A percentile compares a stretch with the other conserved stretches of the same genome.
Conservation (phyloP, 1,140 invertebrate species). For the Hyles vespertilio region DNA sequence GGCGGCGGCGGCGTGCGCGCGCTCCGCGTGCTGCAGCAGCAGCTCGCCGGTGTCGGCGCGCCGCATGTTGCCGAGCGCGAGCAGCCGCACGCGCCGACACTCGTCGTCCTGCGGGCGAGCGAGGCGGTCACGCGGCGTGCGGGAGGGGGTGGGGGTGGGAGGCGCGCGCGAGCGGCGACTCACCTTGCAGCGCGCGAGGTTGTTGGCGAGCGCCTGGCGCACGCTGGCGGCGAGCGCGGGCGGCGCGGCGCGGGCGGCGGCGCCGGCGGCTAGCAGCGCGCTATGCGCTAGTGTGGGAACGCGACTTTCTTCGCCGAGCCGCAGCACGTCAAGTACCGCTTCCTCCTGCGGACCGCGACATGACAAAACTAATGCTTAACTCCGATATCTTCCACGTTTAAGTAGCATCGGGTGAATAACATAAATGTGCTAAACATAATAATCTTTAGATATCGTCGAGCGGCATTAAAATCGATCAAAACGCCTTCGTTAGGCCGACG, state of each 20-base stretch:
- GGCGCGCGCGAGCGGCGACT: not conserved
- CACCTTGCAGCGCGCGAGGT: slow-evolving; percentile 26
- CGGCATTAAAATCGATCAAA: no score
- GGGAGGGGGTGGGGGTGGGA: not conserved
- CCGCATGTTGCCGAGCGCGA: slow-evolving; percentile 41
- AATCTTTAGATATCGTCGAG: no score
- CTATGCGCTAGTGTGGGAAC: slow-evolving; percentile 8
- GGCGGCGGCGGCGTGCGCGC: slow-evolving; percentile 8
- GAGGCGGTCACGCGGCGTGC: no score
- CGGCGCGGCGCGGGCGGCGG: slow-evolving; percentile 6
- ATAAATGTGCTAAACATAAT: no score
- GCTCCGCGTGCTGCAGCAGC: slow-evolving; percentile 32
- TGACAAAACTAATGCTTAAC: no score
- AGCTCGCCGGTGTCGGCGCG: slow-evolving; percentile 29
- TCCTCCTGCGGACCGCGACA: not conserved
- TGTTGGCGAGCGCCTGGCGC: slow-evolving; percentile 13
- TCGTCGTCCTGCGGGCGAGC: slow-evolving; percentile 25
- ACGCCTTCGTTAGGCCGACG: no score
- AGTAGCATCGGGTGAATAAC: no score
- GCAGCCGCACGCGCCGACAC: slow-evolving; percentile 26
- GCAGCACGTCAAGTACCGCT: slow-evolving; percentile 17
- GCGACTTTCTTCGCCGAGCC: slow-evolving; percentile 15
- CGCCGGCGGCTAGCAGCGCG: slow-evolving; percentile 24
- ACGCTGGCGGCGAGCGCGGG: slow-evolving; percentile 5
- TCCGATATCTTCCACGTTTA: no score